Base-by-base conservation (phyloP, 2,113 vertebrate genomes). In the Camelus dromedarius region DNA sequence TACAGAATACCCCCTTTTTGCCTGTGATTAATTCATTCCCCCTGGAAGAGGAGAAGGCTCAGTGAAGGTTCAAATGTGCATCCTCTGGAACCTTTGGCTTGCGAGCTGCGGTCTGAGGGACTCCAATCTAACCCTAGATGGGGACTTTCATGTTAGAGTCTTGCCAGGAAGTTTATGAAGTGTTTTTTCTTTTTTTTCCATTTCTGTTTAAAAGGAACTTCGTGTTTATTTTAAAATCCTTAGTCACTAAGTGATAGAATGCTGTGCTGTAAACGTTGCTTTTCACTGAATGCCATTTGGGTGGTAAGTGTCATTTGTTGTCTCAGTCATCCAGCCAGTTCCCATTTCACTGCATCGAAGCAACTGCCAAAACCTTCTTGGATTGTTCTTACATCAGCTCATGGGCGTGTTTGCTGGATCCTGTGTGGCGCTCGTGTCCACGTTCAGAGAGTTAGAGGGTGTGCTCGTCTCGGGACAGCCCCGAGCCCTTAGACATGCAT, bases 1-100 rank as follows among this genome's bases (percentile, higher is more conserved):
- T 95, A 90, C 86, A 94, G 69, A 98, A 89, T 98, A 95, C 93
- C 98, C 95, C 97, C 96, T 96, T 86, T 86, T 82, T 97, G 95
- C 93, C 94, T 81, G 91, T 98, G 98, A 98, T 98, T 98, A 97
- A 98, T 97, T 98, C 88, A 97, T 92, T 72, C 91, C 14, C 60
- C 67, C 89, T 96, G 92, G 85, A 83, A 89, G 86, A 97, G 95
- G 97, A 91, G 97, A 96, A 98, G 75, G 58, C 93, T 96, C 96
- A 87, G 98, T 94, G 60, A 98, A 46, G 35, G 35, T 97, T 97
- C 94, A 96, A 87, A 96, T 93, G 95, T 89, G 82, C 96, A 69
- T 46, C 91, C 95, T 96, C 70, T 0, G 0, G 90, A 80, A 70
- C 91, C 0, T 1, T 72, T 89, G 91, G 91, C 97, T 97, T 96